Evolutionary conservation across 2,797 vertebrate genomes (phyloP), one percentile per base, ranked within the genome.

Genomic region (Sebastes taczanowskii): DNA sequence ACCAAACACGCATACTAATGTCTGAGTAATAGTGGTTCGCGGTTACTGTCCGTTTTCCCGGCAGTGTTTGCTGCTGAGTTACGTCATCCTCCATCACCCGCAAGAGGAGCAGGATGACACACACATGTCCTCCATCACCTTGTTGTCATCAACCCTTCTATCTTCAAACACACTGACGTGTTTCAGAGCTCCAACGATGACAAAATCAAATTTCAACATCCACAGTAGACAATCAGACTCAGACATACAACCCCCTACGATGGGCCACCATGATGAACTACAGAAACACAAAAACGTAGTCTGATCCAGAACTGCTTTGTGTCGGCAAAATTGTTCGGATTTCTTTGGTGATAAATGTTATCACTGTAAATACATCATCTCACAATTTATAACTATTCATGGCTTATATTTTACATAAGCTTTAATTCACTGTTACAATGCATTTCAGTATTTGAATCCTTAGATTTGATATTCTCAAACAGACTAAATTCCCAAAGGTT

Each of bases 11-110:
- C 7, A 20, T 9, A 13, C 60, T 9, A 16, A 71, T 27, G 30
- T 53, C 35, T 80, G 69, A 42, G 35, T 58, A 71, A 71, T 69
- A 75, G 52, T 66, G 11, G 30, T 56, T 67, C 11, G 18, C 14
- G 38, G 11, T 68, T 70, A 53, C 27, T 52, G 29, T 58, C 58
- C 9, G n/a, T 66, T 74, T 76, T 72, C 30, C 27, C 77, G 55
- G 61, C 46, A 46, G 66, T 59, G 60, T 73, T 74, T 79, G 32
- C 69, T 65, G 27, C 66, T 59, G n/a, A 42, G 53, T 74, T 76
- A 53, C 14, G 1, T 79, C 60, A 82, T 67, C 52, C 29, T 46
- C 59, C 52, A 29, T 69, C 35, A 35, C n/a, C 53, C 5, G 2
- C 35, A 32, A 55, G 30, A 66, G 29, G 14, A 80, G 35, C 32